Evolutionary conservation across 2,797 vertebrate genomes (phyloP).

Genomic region (Poecile montanus): DNA sequence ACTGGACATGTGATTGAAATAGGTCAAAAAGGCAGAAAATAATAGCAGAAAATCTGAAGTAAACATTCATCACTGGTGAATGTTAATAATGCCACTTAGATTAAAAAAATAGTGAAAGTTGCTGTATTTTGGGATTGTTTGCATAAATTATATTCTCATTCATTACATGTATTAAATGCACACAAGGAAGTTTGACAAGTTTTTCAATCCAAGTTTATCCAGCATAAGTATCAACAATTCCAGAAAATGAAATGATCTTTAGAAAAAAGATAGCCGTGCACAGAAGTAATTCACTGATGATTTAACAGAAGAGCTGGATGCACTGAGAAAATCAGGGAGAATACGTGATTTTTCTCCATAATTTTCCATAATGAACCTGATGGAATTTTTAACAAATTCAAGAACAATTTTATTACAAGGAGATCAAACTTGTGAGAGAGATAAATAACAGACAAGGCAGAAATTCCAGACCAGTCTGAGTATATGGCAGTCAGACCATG

Average conservation of each 20-base stretch:
- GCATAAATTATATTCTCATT: not conserved
- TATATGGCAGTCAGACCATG: not conserved
- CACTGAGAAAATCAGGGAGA: not conserved
- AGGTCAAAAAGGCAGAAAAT: not conserved
- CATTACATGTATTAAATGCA: not conserved
- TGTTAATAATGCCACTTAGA: not conserved
- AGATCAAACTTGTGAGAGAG: not conserved
- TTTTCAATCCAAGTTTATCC: not conserved
- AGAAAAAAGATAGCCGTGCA: not conserved
- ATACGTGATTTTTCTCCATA: rapidly evolving
- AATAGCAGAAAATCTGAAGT: not conserved
- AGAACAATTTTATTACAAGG: not conserved
- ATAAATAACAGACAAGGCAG: not conserved
- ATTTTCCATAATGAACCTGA: not conserved
- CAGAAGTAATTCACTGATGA: not conserved
- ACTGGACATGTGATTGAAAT: not conserved
- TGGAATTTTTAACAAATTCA: not conserved
- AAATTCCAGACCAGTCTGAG: not conserved
- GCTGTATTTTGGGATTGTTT: not conserved
- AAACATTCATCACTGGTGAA: not conserved
- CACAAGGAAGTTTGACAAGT: not conserved
- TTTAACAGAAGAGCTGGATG: not conserved
- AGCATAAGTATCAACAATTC: not conserved
- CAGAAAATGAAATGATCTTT: not conserved
- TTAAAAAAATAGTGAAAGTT: not conserved